These are phyloP conservation scores for Brachionichthys hirsutus DNA, from an alignment of 2,113 vertebrate species.

Conservation along the genomic window DNA sequence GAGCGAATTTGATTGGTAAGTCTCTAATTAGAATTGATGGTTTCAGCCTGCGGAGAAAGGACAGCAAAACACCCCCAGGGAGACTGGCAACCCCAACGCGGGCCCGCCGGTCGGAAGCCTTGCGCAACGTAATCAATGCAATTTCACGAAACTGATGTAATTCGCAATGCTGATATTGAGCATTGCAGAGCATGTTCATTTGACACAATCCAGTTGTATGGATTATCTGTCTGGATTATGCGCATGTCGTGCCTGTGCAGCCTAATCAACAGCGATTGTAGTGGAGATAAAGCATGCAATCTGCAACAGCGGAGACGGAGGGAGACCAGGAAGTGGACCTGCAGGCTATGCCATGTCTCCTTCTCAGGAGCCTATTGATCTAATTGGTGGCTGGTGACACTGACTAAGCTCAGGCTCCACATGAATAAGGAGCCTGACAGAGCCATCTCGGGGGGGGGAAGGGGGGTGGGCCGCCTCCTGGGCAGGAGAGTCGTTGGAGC, in stretches of 20 bases:
- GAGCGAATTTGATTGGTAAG: constrained; percentile 83
- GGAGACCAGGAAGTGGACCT: constrained; percentile 45
- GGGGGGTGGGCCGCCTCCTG: constrained; percentile 37
- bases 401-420: constrained; percentile 67
- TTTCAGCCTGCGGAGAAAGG: constrained; percentile 25
- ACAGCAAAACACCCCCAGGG: constrained; percentile 26
- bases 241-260: constrained; percentile 44
- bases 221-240: constrained; percentile 66
- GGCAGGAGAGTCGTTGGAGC: constrained; percentile 46
- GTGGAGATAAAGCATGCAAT: constrained; percentile 64
- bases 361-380: constrained; percentile 68
- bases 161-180: constrained; percentile 52
- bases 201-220: constrained; percentile 54
- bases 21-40: constrained; percentile 45
- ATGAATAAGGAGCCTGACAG: constrained; percentile 71
- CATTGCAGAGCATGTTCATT: constrained; percentile 52
- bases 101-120: constrained; percentile 23
- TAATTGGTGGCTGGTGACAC: constrained; percentile 69
- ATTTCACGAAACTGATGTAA: constrained; percentile 47
- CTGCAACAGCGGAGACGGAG: constrained; percentile 24
- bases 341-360: constrained; percentile 47
- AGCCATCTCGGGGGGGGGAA: constrained; percentile 53
- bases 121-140: constrained; percentile 57
- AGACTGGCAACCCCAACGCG: constrained; percentile 12
- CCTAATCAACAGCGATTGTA: constrained; percentile 65